Base-by-base conservation (phyloP, 2,797 vertebrate species). In the Lepus townsendii region DNA sequence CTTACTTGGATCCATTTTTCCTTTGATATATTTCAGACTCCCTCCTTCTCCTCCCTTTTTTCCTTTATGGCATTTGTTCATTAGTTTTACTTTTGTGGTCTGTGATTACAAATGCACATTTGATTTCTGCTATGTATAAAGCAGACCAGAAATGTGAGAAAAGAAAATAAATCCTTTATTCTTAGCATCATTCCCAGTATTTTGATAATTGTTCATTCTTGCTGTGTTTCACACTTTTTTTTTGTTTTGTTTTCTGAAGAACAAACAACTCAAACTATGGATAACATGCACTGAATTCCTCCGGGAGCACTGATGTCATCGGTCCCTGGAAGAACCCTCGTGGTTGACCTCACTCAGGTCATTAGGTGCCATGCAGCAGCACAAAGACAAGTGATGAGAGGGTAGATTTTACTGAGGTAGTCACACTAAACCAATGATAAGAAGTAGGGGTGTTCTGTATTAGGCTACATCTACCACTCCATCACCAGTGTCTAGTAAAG, bases 41-140 rank as follows among this genome's bases (percentile, higher is more conserved):
- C 76, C 57, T 88, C 16, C 60, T 69, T 10, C 57, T 24, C 12
- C 2, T 77, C 8, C 6, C 62, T 83, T 82, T 22, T 50, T 75
- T 24, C 26, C 4, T 27, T 75, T 95, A 60, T 42, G 82, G 26
- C 2, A 22, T 16, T 54, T 85, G 17, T 63, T 88, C 24, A 32
- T 92, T 77, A 76, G 42, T 88, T 88, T 93, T 78, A 32, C 24
- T 24, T 24, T 42, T 77, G 57, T 9, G 2, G 11, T 32, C 5
- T 66, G 27, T 91, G 69, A 76, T 35, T 20, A 75, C 75, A 75
- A 80, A 66, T 8, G 32, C 5, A 76, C 2, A 83, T 80, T 89
- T 90, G 30, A 87, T 52, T 92, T 92, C 68, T 52, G 16, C n/a
- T 87, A 57, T 87, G 7, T 19, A 30, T 68, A 76, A 73, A 84